Evolutionary conservation across 2,888 invertebrate species (phyloP).

Genomic region (Callosobruchus maculatus): DNA sequence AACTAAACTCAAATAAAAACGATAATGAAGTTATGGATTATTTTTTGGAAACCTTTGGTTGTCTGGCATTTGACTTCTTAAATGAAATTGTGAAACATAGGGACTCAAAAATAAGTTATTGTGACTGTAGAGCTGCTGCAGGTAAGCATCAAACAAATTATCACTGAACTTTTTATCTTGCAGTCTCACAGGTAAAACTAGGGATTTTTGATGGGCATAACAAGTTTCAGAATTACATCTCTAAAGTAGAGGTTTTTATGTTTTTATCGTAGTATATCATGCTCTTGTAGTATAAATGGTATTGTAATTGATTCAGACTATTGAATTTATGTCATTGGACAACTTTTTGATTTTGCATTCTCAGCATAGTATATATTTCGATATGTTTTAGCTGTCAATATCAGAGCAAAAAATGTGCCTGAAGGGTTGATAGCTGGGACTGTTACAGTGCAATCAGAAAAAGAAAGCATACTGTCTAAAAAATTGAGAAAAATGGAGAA

Average conservation of each 20-base stretch:
- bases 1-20: slow-evolving; percentile 34
- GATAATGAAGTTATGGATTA: slow-evolving; percentile 69
- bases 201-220: too few relatives aligned
- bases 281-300: too few relatives aligned
- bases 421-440: slow-evolving; percentile 63
- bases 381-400: slow-evolving; percentile 12
- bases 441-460: slow-evolving; percentile 79
- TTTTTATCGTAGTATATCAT: too few relatives aligned
- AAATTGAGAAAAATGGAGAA: slow-evolving; percentile 82
- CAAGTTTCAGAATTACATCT: too few relatives aligned
- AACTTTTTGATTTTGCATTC: too few relatives aligned
- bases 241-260: too few relatives aligned
- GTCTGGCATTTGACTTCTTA: slow-evolving; percentile 56
- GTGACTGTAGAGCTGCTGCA: slow-evolving; percentile 15
- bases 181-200: too few relatives aligned
- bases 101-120: slow-evolving; percentile 32
- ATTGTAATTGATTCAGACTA: too few relatives aligned
- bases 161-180: not conserved
- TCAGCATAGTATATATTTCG: too few relatives aligned
- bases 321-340: too few relatives aligned
- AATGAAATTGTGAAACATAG: slow-evolving; percentile 42
- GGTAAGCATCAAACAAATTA: slow-evolving; percentile 11
- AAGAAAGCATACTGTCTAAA: slow-evolving; percentile 75
- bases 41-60: slow-evolving; percentile 85
- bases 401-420: slow-evolving; percentile 12